Evolutionary conservation across 2,797 vertebrate genomes (phyloP), one percentile per base, ranked within the genome.

Genomic region (Otus scops): DNA sequence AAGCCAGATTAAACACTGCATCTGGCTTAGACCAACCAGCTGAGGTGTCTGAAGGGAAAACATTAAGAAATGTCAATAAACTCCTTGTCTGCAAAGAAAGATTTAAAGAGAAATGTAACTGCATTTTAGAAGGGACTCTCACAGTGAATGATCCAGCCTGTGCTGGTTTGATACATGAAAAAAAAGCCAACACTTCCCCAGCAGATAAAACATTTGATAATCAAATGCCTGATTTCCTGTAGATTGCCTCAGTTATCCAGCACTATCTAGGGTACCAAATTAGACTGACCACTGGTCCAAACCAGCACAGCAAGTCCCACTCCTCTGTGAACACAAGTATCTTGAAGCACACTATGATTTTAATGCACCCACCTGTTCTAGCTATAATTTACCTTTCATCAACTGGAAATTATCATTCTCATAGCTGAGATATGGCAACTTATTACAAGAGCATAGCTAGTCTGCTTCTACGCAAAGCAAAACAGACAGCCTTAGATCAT

Each of bases 401-500:
- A 74, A 26, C 78, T 85, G 81, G 56, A 94, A 94, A 96, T 83
- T 85, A 93, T 64, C 92, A 89, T 85, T 28, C 48, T 64, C 47
- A 48, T 19, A 75, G 81, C 41, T 57, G 71, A 96, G 56, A 95
- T 9, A 2, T 18, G n/a, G 84, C 68, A 92, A 50, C 71, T 92
- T 54, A 60, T 39, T 93, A 53, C 48, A 45, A 60, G 34, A 92
- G 67, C 67, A 80, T 0, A 82, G 64, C 64, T 88, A 76, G 36
- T 51, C 78, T 93, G 60, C 89, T 64, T 77, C 70, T 68, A 54
- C 45, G 64, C 75, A 92, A 96, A 96, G 71, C 32, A 64, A 56
- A 93, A 73, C 68, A 92, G 89, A 65, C 84, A 93, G 78, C 34
- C 84, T 93, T 68, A 85, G 75, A 95, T 95, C 84, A 92, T 85